Conservation (phyloP, 35 echinoderm and acorn worm genomes). For the Heliocidaris erythrogramma region DNA sequence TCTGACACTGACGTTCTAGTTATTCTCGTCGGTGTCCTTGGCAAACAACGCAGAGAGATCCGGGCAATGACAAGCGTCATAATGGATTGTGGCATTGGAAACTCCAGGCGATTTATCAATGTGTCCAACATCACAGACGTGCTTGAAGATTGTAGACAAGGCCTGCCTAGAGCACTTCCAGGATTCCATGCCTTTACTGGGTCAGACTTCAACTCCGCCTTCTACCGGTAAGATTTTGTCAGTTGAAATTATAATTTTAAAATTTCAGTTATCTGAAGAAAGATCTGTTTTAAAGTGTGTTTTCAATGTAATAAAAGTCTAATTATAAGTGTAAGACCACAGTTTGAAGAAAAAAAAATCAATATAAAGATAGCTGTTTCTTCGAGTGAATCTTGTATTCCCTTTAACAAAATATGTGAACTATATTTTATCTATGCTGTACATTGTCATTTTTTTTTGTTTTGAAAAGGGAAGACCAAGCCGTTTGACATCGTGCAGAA, state of each 20-base stretch:
- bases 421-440: background rate
- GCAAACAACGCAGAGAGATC: slow-evolving; percentile 44
- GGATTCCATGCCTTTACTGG: slow-evolving; percentile 80
- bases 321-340: too few relatives aligned
- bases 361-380: too few relatives aligned
- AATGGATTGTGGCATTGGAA: slow-evolving; percentile 71
- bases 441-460: background rate
- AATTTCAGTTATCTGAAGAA: background rate
- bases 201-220: slow-evolving; percentile 72
- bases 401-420: too few relatives aligned
- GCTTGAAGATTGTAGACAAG: slow-evolving; percentile 43
- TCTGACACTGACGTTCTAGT: slow-evolving; percentile 79
- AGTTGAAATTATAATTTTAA: too few relatives aligned
- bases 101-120: slow-evolving; percentile 58
- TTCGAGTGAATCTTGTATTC: background rate
- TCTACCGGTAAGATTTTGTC: slow-evolving; percentile 52
- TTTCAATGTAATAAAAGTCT: too few relatives aligned
- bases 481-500: slow-evolving; percentile 59
- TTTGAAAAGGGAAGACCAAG: slow-evolving; percentile 72
- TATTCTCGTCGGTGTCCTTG: slow-evolving; percentile 61
- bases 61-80: slow-evolving; percentile 19
- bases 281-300: background rate
- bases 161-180: slow-evolving; percentile 59
- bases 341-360: background rate
- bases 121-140: slow-evolving; percentile 59